Conservation (phyloP, 2,888 invertebrate species). For the Leptopterna dolabrata region DNA sequence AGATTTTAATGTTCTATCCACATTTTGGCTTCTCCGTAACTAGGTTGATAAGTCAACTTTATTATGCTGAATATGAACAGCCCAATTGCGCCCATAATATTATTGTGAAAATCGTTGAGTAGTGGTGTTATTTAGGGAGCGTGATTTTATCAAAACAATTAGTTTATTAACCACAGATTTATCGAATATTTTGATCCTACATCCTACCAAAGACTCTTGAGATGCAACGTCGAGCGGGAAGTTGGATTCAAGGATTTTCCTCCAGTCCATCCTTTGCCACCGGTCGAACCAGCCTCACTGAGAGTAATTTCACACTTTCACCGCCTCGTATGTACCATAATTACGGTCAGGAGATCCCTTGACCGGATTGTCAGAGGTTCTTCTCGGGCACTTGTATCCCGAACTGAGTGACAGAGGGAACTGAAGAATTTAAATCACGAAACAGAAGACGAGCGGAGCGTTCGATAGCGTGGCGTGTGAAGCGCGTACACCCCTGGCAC, state of each 20-base stretch:
- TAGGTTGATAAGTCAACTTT: too few species aligned
- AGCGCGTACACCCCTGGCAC: slow-evolving; percentile 33
- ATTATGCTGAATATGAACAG: too few species aligned
- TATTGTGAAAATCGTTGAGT: too few species aligned
- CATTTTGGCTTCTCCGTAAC: too few species aligned
- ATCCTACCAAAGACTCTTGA: slow-evolving; percentile 34
- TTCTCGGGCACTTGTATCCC: not conserved
- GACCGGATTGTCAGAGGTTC: not conserved
- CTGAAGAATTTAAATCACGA: too few species aligned
- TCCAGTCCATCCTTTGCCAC: slow-evolving; percentile 31
- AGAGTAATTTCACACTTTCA: slow-evolving; percentile 13
- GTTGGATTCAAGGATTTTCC: slow-evolving; percentile 6
- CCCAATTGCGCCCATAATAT: too few species aligned
- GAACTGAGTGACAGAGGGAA: not conserved
- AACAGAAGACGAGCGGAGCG: not conserved
- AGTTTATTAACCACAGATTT: not conserved
- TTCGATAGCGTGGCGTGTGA: slow-evolving; percentile 30
- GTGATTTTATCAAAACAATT: too few species aligned
- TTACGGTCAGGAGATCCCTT: not conserved
- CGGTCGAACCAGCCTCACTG: not conserved
- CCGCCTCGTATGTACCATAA: not conserved
- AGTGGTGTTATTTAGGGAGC: too few species aligned
- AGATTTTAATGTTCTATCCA: too few species aligned
- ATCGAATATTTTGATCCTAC: not conserved
- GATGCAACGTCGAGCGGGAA: slow-evolving; percentile 36